A percentile compares a stretch with the other conserved stretches of the same genome.
Evolutionary conservation across 2,797 vertebrate species (phyloP).

Genomic region (Acanthiza pusilla): DNA sequence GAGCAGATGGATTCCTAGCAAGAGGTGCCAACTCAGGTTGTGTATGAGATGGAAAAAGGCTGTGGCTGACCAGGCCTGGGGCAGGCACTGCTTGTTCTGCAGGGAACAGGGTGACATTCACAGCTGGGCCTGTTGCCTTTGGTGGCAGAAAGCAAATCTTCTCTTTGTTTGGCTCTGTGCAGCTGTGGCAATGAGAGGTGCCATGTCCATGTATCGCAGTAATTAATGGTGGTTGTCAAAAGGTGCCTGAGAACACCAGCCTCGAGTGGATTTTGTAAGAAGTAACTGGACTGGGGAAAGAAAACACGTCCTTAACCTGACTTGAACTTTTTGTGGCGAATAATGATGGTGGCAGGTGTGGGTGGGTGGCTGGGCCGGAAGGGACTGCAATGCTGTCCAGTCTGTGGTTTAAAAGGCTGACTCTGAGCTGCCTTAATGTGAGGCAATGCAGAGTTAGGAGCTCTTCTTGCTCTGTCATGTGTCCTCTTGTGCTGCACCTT

Average conservation of each 20-base stretch:
- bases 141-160: neutral
- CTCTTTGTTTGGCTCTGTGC: neutral
- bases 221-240: neutral
- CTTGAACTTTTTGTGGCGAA: neutral
- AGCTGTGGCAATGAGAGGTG: neutral
- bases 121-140: neutral
- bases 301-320: neutral
- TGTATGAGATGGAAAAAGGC: neutral
- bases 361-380: neutral
- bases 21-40: neutral
- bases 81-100: neutral
- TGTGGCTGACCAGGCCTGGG: neutral
- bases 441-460: neutral
- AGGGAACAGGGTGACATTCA: neutral
- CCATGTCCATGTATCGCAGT: neutral
- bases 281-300: neutral
- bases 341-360: neutral
- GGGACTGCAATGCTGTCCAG: rapidly evolving
- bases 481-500: neutral
- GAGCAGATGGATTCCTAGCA: neutral
- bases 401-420: neutral
- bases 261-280: neutral
- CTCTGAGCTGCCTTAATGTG: neutral
- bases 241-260: neutral
- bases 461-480: rapidly evolving